Base-by-base conservation (phyloP, 2,888 invertebrate genomes). In the Mylabris sibirica region DNA sequence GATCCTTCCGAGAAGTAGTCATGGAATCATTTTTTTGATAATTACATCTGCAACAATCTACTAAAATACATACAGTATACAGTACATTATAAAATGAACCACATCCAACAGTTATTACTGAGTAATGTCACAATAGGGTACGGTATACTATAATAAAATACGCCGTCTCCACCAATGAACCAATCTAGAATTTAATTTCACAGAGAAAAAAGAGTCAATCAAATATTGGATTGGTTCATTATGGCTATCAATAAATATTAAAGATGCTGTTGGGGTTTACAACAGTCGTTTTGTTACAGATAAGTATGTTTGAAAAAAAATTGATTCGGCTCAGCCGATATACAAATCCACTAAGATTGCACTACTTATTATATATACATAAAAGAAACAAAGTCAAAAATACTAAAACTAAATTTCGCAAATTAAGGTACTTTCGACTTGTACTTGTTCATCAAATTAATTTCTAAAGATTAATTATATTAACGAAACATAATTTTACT, bases 41-140 rank as follows among this genome's bases (percentile, higher is more conserved):
- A 72, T 70, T 68, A 59, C 67, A 67, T 76, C 76, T 75, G 75
- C 76, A 78, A 79, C 76, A 76, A 78, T 77, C 81, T 80, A 80
- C 82, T 80, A 82, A 81, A 73, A 78, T 77, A 80, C 81, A 82
- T 79, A 81, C 81, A 81, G 80, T 80, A 80, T 81, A 83, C 81
- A 82, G 81, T 79, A 83, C 83, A 81, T 80, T 81, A 82, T 79
- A 81, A 83, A 82, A 79, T 79, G 77, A 82, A 82, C 80, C 80
- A 81, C 82, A 82, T 82, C 82, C 79, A 82, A 83, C 82, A 83
- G 75, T 79, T 77, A 81, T 80, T 82, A 79, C 76, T 77, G 78
- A 80, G 79, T 80, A 79, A 80, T 75, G 77, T 77, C 74, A 71
- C 76, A 75, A 68, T 72, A 75, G 77, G 77, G 75, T 69, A 72